Evolutionary conservation across 2,113 vertebrate genomes (phyloP), one percentile per base, ranked within the genome.

Genomic region (Pongo abelii): DNA sequence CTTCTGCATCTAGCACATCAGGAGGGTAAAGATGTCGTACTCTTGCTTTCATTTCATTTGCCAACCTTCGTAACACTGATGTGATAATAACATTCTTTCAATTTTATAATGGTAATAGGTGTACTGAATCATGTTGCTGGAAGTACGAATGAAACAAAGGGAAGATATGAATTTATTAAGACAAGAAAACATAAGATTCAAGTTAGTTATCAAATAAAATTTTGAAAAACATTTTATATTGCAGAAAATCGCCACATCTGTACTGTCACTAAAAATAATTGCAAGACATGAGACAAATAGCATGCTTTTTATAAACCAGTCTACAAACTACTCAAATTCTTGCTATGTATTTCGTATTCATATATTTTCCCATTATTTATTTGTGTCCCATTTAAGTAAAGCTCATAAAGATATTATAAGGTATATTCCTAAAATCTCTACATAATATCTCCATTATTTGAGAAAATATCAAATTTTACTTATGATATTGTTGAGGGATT

Each of bases 1-100:
- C 84, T 98, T 98, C 94, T 89, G 91, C 91, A 97, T 89, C 93
- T 79, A 25, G 23, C 89, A 72, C 93, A 94, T 94, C 92, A 96
- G 95, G 95, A 97, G 90, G 86, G 96, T 94, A 96, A 96, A 94
- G 94, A 98, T 93, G 93, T 86, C 97, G 43, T 12, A 57, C 57
- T 97, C 94, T 96, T 64, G 87, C 95, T 92, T 96, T 98, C 81
- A 61, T 97, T 98, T 97, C 20, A 32, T 81, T 92, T 90, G 89
- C 72, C 96, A 95, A 77, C 38, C 75, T 96, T 97, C 89, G 72
- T 92, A 97, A 95, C 30, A 89, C 81, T 98, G 98, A 98, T 92
- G 94, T 0, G 97, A 97, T 99, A 98, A 98, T 98, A 98, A 97
- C 89, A 98, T 93, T 97, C 97, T 98, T 98, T 97, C 98, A 98